Percentiles rank a stretch among this genome's conserved stretches.
Conservation (phyloP, 2,797 vertebrate genomes). For the Chelmon rostratus region DNA sequence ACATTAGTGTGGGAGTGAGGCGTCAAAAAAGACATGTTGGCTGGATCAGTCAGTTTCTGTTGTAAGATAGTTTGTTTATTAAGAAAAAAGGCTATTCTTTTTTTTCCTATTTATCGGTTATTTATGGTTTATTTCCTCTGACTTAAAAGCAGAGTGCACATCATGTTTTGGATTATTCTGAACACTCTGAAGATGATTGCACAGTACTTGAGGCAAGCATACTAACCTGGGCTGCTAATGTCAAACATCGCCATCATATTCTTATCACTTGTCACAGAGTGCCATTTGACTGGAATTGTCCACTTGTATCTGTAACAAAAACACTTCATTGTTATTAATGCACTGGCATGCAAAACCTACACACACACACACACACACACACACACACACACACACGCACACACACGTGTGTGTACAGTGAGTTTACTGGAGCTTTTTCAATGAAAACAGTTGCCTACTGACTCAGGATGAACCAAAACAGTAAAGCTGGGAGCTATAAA, state of each 20-base stretch:
- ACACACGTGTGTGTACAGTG: too few relatives aligned
- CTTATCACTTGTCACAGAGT: slow-evolving; percentile 49
- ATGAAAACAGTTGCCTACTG: too few relatives aligned
- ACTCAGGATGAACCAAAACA: too few relatives aligned
- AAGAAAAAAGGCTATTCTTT: neutral
- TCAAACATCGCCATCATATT: slow-evolving; percentile 78
- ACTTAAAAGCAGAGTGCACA: neutral
- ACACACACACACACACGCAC: neutral
- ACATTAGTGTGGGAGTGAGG: neutral
- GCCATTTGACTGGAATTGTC: slow-evolving; percentile 93
- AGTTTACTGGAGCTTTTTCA: too few relatives aligned
- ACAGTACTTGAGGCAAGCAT: neutral
- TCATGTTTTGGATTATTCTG: neutral
- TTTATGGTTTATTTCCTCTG: neutral
- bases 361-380: too few relatives aligned
- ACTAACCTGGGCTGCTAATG: slow-evolving; percentile 80
- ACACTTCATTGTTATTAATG: slow-evolving; percentile 8
- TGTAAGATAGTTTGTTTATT: neutral
- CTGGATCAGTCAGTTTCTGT: neutral
- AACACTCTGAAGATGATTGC: neutral
- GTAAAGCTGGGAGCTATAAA: too few relatives aligned
- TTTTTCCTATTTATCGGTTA: neutral
- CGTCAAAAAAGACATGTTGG: neutral
- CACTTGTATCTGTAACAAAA: slow-evolving; percentile 91
- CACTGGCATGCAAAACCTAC: too few relatives aligned